Evolutionary conservation across 2,888 invertebrate species (phyloP).

Genomic region (Zygogramma bicolorata): DNA sequence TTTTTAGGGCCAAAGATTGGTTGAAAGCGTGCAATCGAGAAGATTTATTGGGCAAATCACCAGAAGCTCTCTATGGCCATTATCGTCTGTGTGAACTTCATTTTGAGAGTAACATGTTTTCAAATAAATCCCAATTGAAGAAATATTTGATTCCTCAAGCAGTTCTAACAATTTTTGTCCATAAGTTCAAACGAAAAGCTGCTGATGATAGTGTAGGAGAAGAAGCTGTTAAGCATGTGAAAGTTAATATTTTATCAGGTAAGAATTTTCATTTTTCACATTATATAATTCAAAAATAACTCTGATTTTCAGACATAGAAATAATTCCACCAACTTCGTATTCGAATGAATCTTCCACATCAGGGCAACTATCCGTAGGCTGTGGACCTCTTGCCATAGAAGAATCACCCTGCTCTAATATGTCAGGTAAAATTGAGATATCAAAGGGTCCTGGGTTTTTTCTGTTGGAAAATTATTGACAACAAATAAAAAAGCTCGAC

Average conservation of each 20-base stretch:
- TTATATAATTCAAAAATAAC: no score
- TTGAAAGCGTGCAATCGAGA: conserved; percentile 20
- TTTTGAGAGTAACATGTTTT: background rate
- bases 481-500: no score
- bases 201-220: background rate
- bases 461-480: no score
- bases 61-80: background rate
- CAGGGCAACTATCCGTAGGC: background rate
- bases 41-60: conserved; percentile 9
- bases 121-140: background rate
- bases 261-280: background rate
- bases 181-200: background rate
- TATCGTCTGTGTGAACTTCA: conserved; percentile 12
- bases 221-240: background rate
- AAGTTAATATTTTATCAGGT: background rate
- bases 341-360: background rate
- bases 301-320: no score
- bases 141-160: background rate
- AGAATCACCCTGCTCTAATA: background rate
- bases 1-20: background rate
- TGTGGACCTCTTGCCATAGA: background rate
- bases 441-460: background rate
- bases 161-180: conserved; percentile 1
- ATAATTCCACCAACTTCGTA: background rate
- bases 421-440: background rate